Conservation (phyloP, 37 sponge, comb jelly and placozoan species). For the Diacarnus erythraeanus region DNA sequence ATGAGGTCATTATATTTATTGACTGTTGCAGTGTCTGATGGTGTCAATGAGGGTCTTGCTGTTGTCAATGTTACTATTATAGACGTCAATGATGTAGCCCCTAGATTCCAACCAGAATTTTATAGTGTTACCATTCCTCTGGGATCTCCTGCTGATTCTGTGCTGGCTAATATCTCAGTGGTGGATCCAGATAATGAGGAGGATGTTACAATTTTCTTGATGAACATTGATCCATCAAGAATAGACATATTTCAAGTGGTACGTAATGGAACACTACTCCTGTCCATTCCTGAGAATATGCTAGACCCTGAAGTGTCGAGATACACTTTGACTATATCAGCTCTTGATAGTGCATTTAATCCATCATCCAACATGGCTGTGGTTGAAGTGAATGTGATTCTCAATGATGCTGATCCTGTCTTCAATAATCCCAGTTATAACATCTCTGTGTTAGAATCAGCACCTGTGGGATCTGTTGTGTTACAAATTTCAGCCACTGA, state of each 20-base stretch:
- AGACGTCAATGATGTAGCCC: conserved; percentile 57
- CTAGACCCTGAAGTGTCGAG: not conserved
- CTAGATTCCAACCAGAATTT: conserved; percentile 34
- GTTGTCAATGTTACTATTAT: conserved; percentile 29
- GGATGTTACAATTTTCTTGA: not conserved
- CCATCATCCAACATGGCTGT: conserved; percentile 18
- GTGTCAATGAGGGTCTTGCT: not conserved
- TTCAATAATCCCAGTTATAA: conserved; percentile 38
- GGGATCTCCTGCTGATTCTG: conserved; percentile 9
- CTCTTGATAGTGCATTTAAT: conserved; percentile 5
- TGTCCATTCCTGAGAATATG: conserved; percentile 15
- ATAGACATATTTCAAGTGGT: conserved; percentile 12
- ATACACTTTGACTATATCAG: conserved; percentile 8
- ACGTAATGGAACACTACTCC: not conserved
- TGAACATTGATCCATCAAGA: not conserved
- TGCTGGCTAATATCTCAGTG: conserved; percentile 11
- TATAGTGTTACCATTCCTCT: conserved; percentile 41
- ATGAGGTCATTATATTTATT: conserved; percentile 34
- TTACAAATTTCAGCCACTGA: conserved; percentile 53
- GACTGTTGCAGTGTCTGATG: conserved; percentile 51
- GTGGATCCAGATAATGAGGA: conserved; percentile 21
- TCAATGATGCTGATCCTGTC: conserved; percentile 27
- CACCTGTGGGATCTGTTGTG: not conserved
- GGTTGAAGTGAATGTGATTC: conserved; percentile 18
- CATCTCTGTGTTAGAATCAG: conserved; percentile 24